Evolutionary conservation across 2,113 vertebrate genomes (phyloP).

Genomic region (Uropsilus gracilis): DNA sequence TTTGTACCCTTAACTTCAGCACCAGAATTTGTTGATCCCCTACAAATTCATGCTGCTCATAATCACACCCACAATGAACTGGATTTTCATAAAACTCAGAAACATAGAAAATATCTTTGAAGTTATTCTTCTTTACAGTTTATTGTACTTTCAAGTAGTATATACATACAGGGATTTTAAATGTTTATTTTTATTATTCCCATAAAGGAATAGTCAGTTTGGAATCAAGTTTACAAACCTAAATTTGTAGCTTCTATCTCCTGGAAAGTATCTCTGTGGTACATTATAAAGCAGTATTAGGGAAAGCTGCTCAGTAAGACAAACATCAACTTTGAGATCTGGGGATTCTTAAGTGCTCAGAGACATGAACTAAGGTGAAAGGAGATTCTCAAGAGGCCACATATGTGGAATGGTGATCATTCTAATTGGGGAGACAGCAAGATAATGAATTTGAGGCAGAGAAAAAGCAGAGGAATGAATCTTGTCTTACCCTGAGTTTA

Average conservation of each 20-base stretch:
- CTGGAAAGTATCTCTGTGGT: not conserved
- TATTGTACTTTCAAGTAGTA: not conserved
- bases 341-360: not conserved
- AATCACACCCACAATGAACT: not conserved
- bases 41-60: not conserved
- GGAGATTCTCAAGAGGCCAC: not conserved
- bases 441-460: not conserved
- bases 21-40: not conserved
- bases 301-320: not conserved
- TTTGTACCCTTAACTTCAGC: not conserved
- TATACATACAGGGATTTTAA: not conserved
- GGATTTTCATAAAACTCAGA: not conserved
- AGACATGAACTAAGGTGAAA: not conserved
- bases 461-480: too few relatives aligned
- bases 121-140: not conserved
- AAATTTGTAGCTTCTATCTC: not conserved
- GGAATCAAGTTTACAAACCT: not conserved
- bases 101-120: not conserved
- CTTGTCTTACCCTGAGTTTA: not conserved
- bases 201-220: not conserved
- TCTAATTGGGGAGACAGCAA: not conserved
- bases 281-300: not conserved
- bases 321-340: not conserved
- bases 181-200: not conserved
- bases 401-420: not conserved